Evolutionary conservation across 2,888 invertebrate species (phyloP).

Genomic region (Chorisops tibialis): DNA sequence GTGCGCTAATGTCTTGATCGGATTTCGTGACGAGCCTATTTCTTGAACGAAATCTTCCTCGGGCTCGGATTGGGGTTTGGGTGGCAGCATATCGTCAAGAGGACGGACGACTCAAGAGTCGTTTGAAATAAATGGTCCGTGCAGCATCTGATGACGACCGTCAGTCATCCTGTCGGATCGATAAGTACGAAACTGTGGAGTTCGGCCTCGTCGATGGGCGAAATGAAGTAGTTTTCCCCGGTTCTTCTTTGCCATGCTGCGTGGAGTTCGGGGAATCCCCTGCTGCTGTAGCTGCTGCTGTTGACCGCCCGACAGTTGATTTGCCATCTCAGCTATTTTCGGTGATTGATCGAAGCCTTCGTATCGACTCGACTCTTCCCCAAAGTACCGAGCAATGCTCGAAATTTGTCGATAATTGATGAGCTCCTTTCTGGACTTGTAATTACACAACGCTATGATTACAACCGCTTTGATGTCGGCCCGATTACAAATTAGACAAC

Average conservation of each 20-base stretch:
- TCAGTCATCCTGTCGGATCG: slow-evolving; percentile 12
- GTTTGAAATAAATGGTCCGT: slow-evolving; percentile 11
- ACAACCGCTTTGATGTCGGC: slow-evolving; percentile 19
- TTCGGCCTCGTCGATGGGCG: background rate
- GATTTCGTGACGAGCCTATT: slow-evolving; percentile 11
- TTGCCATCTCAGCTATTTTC: slow-evolving; percentile 14
- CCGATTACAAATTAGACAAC: slow-evolving; percentile 5
- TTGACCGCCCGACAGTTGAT: slow-evolving; percentile 11
- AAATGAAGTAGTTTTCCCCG: background rate
- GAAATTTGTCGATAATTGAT: slow-evolving; percentile 16
- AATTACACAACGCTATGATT: slow-evolving; percentile 5
- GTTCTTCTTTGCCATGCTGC: background rate
- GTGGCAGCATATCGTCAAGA: slow-evolving; percentile 5
- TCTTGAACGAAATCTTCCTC: no score
- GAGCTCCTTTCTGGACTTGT: slow-evolving; percentile 11
- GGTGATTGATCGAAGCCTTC: slow-evolving; percentile 20
- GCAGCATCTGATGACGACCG: slow-evolving; percentile 9
- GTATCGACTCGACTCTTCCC: slow-evolving; percentile 1
- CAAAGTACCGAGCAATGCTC: slow-evolving; percentile 9
- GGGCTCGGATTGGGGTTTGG: slow-evolving; percentile 2
- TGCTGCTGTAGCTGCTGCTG: background rate
- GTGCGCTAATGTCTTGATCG: slow-evolving; percentile 24
- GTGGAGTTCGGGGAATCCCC: background rate
- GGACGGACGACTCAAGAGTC: background rate
- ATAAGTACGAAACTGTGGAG: no score